Conservation (phyloP, 2,113 vertebrate genomes). For the Varanus komodoensis region DNA sequence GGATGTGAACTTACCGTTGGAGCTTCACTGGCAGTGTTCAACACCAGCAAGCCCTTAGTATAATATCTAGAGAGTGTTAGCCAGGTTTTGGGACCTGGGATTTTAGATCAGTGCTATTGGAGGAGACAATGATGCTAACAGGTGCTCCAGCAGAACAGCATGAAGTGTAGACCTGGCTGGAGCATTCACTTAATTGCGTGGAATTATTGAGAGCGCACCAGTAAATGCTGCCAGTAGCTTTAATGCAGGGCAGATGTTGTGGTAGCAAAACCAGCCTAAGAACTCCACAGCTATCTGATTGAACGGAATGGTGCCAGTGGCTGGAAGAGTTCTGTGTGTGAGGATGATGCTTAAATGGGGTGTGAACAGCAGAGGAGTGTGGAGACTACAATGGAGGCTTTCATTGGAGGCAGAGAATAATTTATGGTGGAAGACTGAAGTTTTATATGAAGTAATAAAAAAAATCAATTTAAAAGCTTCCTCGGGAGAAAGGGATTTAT, state of each 20-base stretch:
- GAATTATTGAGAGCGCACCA: slow-evolving; percentile 13
- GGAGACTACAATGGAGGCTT: slow-evolving; percentile 21
- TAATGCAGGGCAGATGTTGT: slow-evolving; percentile 48
- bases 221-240: slow-evolving; percentile 19
- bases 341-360: slow-evolving; percentile 11
- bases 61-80: fast-evolving
- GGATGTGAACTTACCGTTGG: background rate
- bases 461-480: slow-evolving; percentile 34
- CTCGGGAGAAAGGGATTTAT: background rate
- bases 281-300: background rate
- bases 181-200: background rate
- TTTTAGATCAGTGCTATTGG: background rate
- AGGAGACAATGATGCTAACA: background rate
- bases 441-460: slow-evolving; percentile 38
- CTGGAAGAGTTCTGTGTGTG: background rate
- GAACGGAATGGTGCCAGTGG: background rate
- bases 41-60: background rate
- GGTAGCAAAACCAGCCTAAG: background rate
- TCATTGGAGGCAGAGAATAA: slow-evolving; percentile 13
- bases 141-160: slow-evolving; percentile 25
- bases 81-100: background rate
- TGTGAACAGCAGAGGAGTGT: slow-evolving; percentile 9
- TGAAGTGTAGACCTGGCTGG: background rate
- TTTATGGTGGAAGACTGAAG: slow-evolving; percentile 20
- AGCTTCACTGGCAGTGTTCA: background rate